Base-by-base conservation (phyloP, 2,888 invertebrate species). In the Epistrophe grossulariae region DNA sequence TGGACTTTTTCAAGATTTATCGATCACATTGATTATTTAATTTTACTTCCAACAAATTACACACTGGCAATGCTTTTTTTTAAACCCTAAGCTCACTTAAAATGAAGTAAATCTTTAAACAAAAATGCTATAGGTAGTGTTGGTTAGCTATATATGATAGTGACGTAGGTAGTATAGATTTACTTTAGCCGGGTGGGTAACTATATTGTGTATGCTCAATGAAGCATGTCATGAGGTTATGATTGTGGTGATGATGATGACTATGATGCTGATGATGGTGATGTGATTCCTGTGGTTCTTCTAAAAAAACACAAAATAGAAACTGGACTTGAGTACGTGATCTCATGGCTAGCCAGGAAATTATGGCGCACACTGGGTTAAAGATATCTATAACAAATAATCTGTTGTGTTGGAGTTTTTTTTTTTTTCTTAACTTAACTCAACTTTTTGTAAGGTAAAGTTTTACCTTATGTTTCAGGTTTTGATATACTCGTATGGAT, bases 311-410 rank as follows among this genome's bases (percentile, higher is more conserved):
- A 52, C 4, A 60, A 31, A 68, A 48, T 35, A 55, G 60, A 68
- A 87, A 79, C 83, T 87, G 79, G 87, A 87, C 83, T 79, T 79
- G 72, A 55, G n/a, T 83, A 87, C 79, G 79, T 87, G 85, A 79
- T 82, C 52, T 79, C 31, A 66, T 24, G 24, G 24, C 11, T 19
- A 71, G 81, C 62, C 73, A 70, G 79, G 55, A 78, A 82, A 81
- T 81, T 57, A 50, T 19, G 24, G 24, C 45, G 13, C 17, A 76
- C 19, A 68, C 24, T 48, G 40, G 55, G 31, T 60, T 35, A 11
- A 66, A 31, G 19, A 38, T 76, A 79, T 79, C 64, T 52, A 57
- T 64, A 66, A 59, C 74, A 64, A 79, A 72, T 45, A 60, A 77
- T 79, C 76, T 80, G 79, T 80, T 64, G 45, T 1, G 15, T 1